Conservation (phyloP, 2,888 invertebrate species). For the Stenodera caucasica region DNA sequence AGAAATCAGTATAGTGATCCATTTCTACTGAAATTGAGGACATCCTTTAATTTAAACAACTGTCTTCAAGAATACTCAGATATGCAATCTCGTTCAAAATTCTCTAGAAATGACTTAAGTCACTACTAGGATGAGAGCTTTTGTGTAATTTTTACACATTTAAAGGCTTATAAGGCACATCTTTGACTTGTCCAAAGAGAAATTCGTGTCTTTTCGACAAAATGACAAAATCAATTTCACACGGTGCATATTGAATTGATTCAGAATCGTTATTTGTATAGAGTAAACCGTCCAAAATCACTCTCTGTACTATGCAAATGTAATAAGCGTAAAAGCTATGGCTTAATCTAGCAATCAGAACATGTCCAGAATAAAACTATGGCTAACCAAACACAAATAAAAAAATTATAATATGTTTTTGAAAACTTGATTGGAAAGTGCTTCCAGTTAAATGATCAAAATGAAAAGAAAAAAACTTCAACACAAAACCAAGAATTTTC, state of each 20-base stretch:
- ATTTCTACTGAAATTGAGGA: no score
- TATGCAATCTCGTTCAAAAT: no score
- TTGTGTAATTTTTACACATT: conserved; percentile 8
- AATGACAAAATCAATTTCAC: conserved; percentile 13
- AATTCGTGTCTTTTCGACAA: no score
- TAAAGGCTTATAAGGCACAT: conserved; percentile 9
- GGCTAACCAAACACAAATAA: conserved; percentile 34
- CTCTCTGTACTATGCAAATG: conserved; percentile 48
- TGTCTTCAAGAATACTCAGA: no score
- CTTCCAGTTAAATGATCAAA: no score
- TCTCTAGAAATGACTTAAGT: no score
- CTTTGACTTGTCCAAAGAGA: not conserved
- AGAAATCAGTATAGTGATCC: no score
- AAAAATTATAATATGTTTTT: conserved; percentile 10
- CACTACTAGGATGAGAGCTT: conserved; percentile 11
- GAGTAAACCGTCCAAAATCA: conserved; percentile 21
- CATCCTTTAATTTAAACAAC: no score
- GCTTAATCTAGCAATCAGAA: conserved; percentile 48
- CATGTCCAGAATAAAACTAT: conserved; percentile 46
- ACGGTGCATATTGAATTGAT: conserved; percentile 22
- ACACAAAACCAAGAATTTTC: no score
- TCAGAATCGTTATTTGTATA: conserved; percentile 25
- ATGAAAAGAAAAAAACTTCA: no score
- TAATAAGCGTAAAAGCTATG: conserved; percentile 52
- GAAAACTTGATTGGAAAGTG: no score